Base-by-base conservation (phyloP, 37 sponge, comb jelly and placozoan genomes). In the Crambe crambe region DNA sequence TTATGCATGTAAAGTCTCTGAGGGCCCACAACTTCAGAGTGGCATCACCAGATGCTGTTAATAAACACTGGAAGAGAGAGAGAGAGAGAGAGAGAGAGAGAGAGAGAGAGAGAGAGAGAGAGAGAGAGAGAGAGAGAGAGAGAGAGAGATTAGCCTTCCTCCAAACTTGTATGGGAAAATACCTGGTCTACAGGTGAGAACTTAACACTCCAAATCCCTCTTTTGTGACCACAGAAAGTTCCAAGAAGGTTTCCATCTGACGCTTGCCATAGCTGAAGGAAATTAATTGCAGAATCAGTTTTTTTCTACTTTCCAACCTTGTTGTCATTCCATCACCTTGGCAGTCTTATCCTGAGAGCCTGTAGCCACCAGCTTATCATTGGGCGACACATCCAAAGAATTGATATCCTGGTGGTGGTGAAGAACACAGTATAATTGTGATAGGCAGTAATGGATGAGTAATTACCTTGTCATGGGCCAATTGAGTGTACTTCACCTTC, bases 131-230 rank as follows among this genome's bases (percentile, higher is more conserved):
- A 5, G 37, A 30, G 64, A 21, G 12, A 61, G 25, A 61, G 65
- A 58, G 63, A 61, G 41, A 30, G 78, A 26, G 63, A 26, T 22
- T 21, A 15, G 39, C 43, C 8, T 20, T 5, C 54, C 54, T 51
- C 54, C 15, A 9, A 18, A 18, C 54, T 62, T 62, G n/a, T 62
- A 25, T 21, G 25, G 23, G 39, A 8, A 25, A 35, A 23, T 73
- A 89, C 89, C 71, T 89, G 93, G 57, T 97, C 97, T 12, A 96
- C 85, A 8, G 99, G 99, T 40, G 97, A 96, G 86, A 99, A 99
- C 59, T 79, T 44, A 0, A 87, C 99, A 78, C 89, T 86, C 99
- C 99, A 99, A 18, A 99, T 72, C 1, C 95, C 99, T 74, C 95
- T 73, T 58, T 86, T 87, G 79, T 99, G 99, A 8, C 99, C 99